phyloP scores from a whole-genome alignment of 35 echinoderm and acorn worm genomes.

The Acanthaster planci region DNA sequence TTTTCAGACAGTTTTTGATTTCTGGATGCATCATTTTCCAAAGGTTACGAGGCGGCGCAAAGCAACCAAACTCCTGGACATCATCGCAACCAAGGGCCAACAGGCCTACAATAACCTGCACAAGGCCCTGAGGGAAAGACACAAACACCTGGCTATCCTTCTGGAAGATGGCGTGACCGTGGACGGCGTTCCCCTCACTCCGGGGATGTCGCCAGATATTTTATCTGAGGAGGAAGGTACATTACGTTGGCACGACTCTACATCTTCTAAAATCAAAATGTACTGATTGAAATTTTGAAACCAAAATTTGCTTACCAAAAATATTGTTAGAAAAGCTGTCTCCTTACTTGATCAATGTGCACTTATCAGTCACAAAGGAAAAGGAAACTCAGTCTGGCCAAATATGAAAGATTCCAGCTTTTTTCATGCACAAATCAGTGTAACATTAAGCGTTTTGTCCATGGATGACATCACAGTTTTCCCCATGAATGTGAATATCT shows the following conservation, averaged over 20 bases:
- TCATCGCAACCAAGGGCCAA: slow-evolving; percentile 75
- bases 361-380: too few relatives aligned
- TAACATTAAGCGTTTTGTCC: too few relatives aligned
- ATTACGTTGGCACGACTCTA: neutral
- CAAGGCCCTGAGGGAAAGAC: slow-evolving; percentile 57
- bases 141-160: slow-evolving; percentile 61
- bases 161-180: slow-evolving; percentile 73
- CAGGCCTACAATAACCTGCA: slow-evolving; percentile 77
- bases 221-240: slow-evolving; percentile 45
- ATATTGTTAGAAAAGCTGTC: too few relatives aligned
- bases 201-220: slow-evolving; percentile 34
- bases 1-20: too few relatives aligned
- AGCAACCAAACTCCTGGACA: slow-evolving; percentile 65
- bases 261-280: neutral
- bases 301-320: too few relatives aligned
- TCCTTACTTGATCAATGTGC: too few relatives aligned
- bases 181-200: slow-evolving; percentile 45
- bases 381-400: too few relatives aligned
- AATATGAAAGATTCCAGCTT: too few relatives aligned
- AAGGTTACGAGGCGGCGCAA: slow-evolving; percentile 70
- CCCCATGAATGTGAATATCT: too few relatives aligned
- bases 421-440: too few relatives aligned
- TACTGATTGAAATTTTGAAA: too few relatives aligned
- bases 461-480: too few relatives aligned
- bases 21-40: neutral